These are phyloP conservation scores for Ectemnius continuus DNA, from an alignment of 2,888 invertebrate species.

Conservation along the genomic window DNA sequence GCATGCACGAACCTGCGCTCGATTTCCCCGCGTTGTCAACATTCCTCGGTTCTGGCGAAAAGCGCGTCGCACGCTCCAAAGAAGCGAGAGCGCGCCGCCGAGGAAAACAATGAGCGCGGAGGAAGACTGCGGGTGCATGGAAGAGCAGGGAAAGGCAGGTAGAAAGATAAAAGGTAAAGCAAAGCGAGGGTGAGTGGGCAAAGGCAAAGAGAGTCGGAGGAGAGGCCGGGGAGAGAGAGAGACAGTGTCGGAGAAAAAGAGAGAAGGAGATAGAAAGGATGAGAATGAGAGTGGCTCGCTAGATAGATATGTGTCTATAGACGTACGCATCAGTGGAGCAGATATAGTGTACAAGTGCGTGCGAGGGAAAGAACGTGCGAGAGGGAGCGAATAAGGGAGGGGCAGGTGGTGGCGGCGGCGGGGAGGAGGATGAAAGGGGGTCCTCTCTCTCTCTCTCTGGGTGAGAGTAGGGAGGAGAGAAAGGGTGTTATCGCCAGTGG, in stretches of 20 bases:
- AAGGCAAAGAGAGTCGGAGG: constrained; percentile 24
- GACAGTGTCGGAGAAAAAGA: constrained; percentile 41
- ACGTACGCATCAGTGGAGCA: constrained; percentile 11
- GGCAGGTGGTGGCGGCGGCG: no score
- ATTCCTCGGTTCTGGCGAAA: background rate
- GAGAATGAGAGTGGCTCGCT: constrained; percentile 44
- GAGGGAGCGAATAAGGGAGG: background rate
- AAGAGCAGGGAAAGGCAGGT: constrained; percentile 19
- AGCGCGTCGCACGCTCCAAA: background rate
- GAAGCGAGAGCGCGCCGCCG: constrained; percentile 1
- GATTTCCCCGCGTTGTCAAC: constrained; percentile 1
- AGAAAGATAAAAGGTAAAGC: constrained; percentile 4
- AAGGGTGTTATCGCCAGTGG: constrained; percentile 10
- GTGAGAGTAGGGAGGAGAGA: background rate
- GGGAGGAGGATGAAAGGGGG: no score
- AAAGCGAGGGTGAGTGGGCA: constrained; percentile 26
- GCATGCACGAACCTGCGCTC: background rate
- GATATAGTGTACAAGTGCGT: constrained; percentile 18
- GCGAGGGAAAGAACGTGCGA: constrained; percentile 19
- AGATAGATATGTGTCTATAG: constrained; percentile 37
- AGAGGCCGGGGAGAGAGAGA: constrained; percentile 54
- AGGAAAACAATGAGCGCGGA: background rate
- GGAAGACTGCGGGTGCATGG: background rate
- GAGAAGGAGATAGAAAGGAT: constrained; percentile 36
- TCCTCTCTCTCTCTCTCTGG: no score